Evolutionary conservation across 2,888 invertebrate genomes (phyloP).

Genomic region (Chrysotoxum bicinctum): DNA sequence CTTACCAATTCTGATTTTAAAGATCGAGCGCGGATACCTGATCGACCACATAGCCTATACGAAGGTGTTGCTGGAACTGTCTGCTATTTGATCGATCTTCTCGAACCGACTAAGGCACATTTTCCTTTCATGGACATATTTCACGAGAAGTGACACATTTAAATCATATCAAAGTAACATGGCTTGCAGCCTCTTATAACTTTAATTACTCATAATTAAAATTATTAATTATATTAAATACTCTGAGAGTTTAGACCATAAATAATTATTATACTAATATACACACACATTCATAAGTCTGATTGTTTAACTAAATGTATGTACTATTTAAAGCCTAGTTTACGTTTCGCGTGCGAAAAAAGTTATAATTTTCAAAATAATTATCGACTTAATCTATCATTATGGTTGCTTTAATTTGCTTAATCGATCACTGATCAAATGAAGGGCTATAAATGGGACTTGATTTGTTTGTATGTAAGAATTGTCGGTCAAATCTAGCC

Average conservation of each 20-base stretch:
- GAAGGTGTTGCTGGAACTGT: slow-evolving; percentile 94
- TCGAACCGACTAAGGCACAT: slow-evolving; percentile 87
- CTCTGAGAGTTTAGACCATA: slow-evolving; percentile 55
- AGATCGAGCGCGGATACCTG: slow-evolving; percentile 88
- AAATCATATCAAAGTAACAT: slow-evolving; percentile 33
- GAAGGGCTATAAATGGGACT: too few relatives aligned
- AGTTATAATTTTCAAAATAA: too few relatives aligned
- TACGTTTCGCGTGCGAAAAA: too few relatives aligned
- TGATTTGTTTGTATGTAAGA: too few relatives aligned
- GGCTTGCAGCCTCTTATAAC: slow-evolving; percentile 21
- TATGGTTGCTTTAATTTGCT: too few relatives aligned
- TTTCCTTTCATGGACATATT: slow-evolving; percentile 92
- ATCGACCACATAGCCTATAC: slow-evolving; percentile 90
- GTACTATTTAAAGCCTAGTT: too few relatives aligned
- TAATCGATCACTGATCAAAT: too few relatives aligned
- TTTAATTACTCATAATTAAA: slow-evolving; percentile 30
- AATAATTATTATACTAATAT: slow-evolving; percentile 22
- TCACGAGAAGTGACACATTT: slow-evolving; percentile 73
- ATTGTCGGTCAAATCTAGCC: too few relatives aligned
- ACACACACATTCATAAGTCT: slow-evolving; percentile 48
- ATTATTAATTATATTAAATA: slow-evolving; percentile 11
- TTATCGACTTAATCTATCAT: too few relatives aligned
- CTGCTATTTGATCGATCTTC: slow-evolving; percentile 90
- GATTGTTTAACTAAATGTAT: slow-evolving; percentile 33
- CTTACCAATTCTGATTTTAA: slow-evolving; percentile 86